Base-by-base conservation (phyloP, 2,888 invertebrate genomes). In the Caenorhabditis doughertyi region DNA sequence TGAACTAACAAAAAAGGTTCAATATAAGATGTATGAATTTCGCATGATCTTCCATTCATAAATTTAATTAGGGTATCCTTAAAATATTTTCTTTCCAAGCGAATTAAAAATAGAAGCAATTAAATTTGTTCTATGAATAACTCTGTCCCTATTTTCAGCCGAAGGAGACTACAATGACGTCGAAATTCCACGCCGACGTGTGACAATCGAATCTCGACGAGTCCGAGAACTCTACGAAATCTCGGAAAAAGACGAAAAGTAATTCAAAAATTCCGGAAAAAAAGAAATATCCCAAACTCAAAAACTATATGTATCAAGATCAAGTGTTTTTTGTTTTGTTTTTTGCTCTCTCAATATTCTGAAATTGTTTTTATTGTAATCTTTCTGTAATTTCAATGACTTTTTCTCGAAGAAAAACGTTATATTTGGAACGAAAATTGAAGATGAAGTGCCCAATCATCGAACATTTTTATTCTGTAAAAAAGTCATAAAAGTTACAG, bases 201-300 rank as follows among this genome's bases (percentile, higher is more conserved):
- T 85, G 42, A 71, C 80, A 25, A 84, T 86, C 83, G 86, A 90
- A 51, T 81, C 88, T 74, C 74, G 86, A 68, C 88, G 89, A 64
- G 88, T 91, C 42, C 88, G 90, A 79, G 91, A 91, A 62, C 83
- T 90, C 81, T 91, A 91, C 88, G 90, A 90, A 65, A 89, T 91
- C 60, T 88, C 88, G 60, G 91, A 91, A 74, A 87, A 83, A 47
- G 87, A 89, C 77, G 88, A 88, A 84, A 87, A 88, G 89, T 89
- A 86, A 89, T 73, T n/a, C n/a, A n/a, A n/a, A n/a, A n/a, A n/a
- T n/a, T n/a, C n/a, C n/a, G n/a, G n/a, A n/a, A n/a, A n/a, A n/a
- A n/a, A n/a, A n/a, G n/a, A n/a, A 53, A 25, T 55, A 49, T 79
- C 53, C 58, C 76, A 68, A 76, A 74, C 44, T 9, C 32, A 55